phyloP scores from a whole-genome alignment of 2,113 vertebrate genomes.

The Calidris pygmaea region DNA sequence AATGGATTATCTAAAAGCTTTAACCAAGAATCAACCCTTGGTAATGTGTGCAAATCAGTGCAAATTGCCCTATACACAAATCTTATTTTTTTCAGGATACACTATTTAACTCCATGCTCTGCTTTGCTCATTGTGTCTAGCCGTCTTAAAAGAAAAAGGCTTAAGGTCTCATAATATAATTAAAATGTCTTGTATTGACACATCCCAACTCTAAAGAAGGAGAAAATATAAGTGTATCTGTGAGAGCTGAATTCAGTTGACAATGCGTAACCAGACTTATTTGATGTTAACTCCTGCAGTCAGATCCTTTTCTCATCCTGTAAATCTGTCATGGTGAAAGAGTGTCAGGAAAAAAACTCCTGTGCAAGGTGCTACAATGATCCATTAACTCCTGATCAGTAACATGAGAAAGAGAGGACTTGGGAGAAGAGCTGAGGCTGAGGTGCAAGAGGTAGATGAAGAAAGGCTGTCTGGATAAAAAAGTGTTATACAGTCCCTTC shows the following conservation, averaged over 20 bases:
- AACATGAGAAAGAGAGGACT: background rate
- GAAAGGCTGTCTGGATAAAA: background rate
- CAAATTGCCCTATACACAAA: fast-evolving
- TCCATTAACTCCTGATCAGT: background rate
- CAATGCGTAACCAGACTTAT: background rate
- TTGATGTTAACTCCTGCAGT: background rate
- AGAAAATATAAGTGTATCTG: background rate
- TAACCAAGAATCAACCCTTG: background rate
- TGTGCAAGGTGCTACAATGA: background rate
- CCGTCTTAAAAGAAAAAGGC: background rate
- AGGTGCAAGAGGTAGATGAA: background rate
- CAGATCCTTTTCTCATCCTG: background rate
- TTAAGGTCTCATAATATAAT: background rate
- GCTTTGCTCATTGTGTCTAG: background rate
- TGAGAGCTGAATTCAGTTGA: background rate
- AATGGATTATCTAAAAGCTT: background rate
- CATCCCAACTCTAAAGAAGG: background rate
- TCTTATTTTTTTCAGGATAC: background rate
- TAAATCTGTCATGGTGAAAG: background rate
- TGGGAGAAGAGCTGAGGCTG: fast-evolving
- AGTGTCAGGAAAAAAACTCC: background rate
- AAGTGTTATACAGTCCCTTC: fast-evolving
- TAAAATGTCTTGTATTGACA: background rate
- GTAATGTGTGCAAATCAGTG: background rate
- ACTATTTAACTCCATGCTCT: background rate